Conservation (phyloP, 2,113 vertebrate species). For the Poecile atricapillus region DNA sequence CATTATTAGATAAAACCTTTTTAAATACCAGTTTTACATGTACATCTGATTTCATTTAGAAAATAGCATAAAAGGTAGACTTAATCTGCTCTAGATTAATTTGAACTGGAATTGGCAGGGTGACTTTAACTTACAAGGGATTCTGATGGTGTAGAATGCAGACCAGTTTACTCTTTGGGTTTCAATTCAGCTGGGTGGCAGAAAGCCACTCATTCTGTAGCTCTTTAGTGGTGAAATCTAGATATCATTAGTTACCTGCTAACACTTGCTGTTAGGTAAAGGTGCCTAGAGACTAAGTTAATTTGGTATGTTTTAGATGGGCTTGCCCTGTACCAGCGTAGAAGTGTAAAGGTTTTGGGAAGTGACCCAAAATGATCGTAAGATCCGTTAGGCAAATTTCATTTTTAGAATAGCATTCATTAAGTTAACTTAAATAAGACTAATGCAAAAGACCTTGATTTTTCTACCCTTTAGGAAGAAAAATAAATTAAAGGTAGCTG, state of each 20-base stretch:
- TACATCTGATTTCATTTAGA: conserved; percentile 37
- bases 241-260: neutral
- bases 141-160: neutral
- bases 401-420: neutral
- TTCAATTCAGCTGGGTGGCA: neutral
- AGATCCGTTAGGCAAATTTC: neutral
- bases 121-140: neutral
- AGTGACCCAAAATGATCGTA: neutral
- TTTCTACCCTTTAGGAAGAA: neutral
- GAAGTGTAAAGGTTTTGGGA: neutral
- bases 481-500: neutral
- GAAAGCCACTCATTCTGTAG: neutral
- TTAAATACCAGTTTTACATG: conserved; percentile 43
- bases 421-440: neutral
- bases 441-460: neutral
- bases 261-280: neutral
- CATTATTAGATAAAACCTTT: conserved; percentile 8
- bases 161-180: neutral
- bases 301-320: neutral
- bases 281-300: neutral
- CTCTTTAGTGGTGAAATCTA: neutral
- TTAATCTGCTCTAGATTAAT: neutral
- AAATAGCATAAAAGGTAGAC: neutral
- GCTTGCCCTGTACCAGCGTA: accelerated
- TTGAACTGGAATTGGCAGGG: neutral